Evolutionary conservation across 2,797 vertebrate genomes (phyloP), one percentile per base, ranked within the genome.

Genomic region (Hyperoplus lanceolatus): DNA sequence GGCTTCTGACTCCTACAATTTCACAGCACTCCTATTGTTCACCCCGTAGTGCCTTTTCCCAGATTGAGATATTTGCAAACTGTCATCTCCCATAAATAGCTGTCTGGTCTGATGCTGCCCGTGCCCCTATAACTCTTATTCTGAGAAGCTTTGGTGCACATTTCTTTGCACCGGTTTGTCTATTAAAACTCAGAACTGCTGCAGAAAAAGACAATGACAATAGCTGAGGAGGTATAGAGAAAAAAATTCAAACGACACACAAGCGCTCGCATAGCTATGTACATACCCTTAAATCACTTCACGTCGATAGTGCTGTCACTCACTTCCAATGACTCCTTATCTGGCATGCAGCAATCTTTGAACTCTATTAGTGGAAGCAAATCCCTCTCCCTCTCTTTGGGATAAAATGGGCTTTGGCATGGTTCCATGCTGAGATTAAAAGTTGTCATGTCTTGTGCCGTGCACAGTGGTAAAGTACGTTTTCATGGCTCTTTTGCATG

Each of bases 21-120:
- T 97, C 93, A 96, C 86, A 86, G 93, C 88, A 91, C 95, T 96
- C 93, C 94, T 96, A 94, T 82, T 93, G 96, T 96, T 97, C 97
- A 97, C 96, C 94, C 92, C 91, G 82, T 29, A 88, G 94, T 95
- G 95, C 94, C 96, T 96, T 95, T 94, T 93, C 93, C 93, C 95
- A 97, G 97, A 98, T 96, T 97, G 97, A 99, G 97, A 98, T 98
- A 98, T 99, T 98, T 99, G 96, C 96, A 97, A 98, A 97, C 96
- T 98, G 98, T 97, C 98, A 97, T 96, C 96, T 96, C 96, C 95
- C 94, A 98, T 98, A 97, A 98, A 97, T 96, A 97, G 96, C 96
- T 95, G 94, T 96, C 93, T 94, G 94, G 93, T 96, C 91, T 96
- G 96, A 96, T 93, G 95, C 91, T 81, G 89, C 90, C 79, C 49